A percentile compares a stretch with the other conserved stretches of the same genome.
Evolutionary conservation across 2,113 vertebrate species (phyloP).

Genomic region (Cheilinus undulatus): DNA sequence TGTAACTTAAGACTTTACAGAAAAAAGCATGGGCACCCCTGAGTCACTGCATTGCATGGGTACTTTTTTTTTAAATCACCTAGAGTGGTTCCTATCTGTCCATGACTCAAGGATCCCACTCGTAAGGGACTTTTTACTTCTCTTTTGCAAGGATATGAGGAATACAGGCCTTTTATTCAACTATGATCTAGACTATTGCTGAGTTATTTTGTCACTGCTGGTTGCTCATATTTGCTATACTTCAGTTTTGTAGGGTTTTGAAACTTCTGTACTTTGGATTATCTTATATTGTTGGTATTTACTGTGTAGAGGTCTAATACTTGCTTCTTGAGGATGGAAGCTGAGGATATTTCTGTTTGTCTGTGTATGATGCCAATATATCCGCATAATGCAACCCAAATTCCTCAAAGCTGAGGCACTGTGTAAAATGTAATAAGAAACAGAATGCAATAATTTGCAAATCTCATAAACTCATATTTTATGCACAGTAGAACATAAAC

Average conservation of each 20-base stretch:
- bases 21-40: background rate
- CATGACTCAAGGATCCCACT: constrained; percentile 21
- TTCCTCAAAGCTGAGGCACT: too few relatives aligned
- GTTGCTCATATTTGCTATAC: background rate
- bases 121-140: constrained; percentile 39
- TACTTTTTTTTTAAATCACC: constrained; percentile 20
- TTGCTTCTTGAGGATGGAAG: background rate
- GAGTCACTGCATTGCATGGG: constrained; percentile 17
- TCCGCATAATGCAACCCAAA: too few relatives aligned
- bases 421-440: too few relatives aligned
- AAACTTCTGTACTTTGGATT: background rate
- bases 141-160: background rate
- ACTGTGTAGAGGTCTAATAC: background rate
- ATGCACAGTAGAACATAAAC: too few relatives aligned
- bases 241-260: background rate
- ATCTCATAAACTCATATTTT: too few relatives aligned
- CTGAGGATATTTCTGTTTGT: too few relatives aligned
- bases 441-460: too few relatives aligned
- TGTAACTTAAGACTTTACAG: constrained; percentile 24
- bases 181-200: background rate
- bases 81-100: constrained; percentile 16
- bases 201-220: background rate
- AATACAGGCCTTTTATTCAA: constrained; percentile 10
- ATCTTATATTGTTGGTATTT: background rate
- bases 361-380: too few relatives aligned